Evolutionary conservation across 2,888 invertebrate species (phyloP).

Genomic region (Sthenelais limicola): DNA sequence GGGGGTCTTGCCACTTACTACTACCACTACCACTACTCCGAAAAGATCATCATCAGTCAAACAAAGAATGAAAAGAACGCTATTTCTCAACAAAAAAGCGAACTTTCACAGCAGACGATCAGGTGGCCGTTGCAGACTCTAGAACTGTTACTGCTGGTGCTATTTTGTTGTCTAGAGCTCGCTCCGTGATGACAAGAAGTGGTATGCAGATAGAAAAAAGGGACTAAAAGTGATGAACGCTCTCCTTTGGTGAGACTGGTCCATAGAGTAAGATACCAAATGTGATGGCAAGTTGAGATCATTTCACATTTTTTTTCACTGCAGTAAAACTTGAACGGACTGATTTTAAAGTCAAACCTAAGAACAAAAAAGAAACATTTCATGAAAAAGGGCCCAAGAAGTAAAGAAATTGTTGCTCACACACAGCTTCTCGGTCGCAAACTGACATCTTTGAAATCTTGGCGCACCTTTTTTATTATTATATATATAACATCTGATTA

Average conservation of each 20-base stretch:
- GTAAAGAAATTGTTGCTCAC: constrained; percentile 27
- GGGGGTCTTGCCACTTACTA: constrained; percentile 30
- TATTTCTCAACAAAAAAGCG: constrained; percentile 13
- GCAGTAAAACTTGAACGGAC: constrained; percentile 39
- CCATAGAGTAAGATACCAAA: too few relatives aligned
- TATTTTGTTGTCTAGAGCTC: constrained; percentile 29
- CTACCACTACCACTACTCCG: not conserved
- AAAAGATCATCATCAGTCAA: not conserved
- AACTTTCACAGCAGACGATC: constrained; percentile 8
- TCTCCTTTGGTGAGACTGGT: too few relatives aligned
- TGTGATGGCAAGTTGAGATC: too few relatives aligned
- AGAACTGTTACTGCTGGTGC: constrained; percentile 32
- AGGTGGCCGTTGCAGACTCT: constrained; percentile 27
- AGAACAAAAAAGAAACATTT: too few relatives aligned
- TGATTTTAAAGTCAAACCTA: constrained; percentile 36
- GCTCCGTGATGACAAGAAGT: too few relatives aligned
- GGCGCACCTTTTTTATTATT: constrained; percentile 6
- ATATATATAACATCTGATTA: not conserved
- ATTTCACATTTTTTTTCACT: too few relatives aligned
- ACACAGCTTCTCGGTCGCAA: constrained; percentile 38
- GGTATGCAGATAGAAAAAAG: too few relatives aligned
- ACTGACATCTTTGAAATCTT: constrained; percentile 30
- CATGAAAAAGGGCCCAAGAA: constrained; percentile 20
- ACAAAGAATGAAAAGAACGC: not conserved
- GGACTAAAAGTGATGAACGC: too few relatives aligned